phyloP scores from a whole-genome alignment of 2,888 invertebrate genomes.

The Andrena bucephala region DNA sequence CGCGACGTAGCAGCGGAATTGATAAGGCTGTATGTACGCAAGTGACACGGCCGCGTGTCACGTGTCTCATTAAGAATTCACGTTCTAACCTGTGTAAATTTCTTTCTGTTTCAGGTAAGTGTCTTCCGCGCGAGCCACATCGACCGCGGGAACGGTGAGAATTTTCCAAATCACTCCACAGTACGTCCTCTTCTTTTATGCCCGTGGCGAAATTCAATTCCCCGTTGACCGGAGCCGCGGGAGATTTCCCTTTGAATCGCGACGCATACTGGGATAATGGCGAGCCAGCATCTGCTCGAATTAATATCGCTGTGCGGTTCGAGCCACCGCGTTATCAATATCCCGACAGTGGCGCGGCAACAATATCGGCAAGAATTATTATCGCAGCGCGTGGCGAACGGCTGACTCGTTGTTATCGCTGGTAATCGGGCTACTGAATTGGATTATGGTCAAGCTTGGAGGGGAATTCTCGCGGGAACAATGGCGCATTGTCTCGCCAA shows the following conservation, averaged over 20 bases:
- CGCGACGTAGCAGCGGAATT: conserved; percentile 19
- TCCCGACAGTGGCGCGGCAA: not conserved
- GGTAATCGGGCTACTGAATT: not conserved
- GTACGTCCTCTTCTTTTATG: not conserved
- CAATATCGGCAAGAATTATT: conserved; percentile 7
- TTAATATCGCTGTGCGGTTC: conserved; percentile 1
- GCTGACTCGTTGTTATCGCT: not conserved
- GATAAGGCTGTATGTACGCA: conserved; percentile 37
- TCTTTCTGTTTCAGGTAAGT: conserved; percentile 62
- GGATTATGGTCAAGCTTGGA: not conserved
- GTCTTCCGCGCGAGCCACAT: not conserved
- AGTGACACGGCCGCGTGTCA: conserved; percentile 8
- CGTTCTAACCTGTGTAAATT: not conserved
- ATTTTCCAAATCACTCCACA: not conserved
- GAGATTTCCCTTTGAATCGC: not conserved
- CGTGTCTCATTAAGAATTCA: conserved; percentile 3
- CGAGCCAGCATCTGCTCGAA: not conserved
- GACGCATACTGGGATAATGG: not conserved
- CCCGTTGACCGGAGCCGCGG: no score
- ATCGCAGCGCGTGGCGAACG: not conserved
- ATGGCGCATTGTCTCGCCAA: conserved; percentile 6
- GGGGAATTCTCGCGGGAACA: conserved; percentile 1
- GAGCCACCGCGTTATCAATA: conserved; percentile 22
- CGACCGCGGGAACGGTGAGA: conserved; percentile 31
- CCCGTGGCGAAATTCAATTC: not conserved